Evolutionary conservation across 2,888 invertebrate genomes (phyloP), one percentile per base, ranked within the genome.

Genomic region (Homarus gammarus): DNA sequence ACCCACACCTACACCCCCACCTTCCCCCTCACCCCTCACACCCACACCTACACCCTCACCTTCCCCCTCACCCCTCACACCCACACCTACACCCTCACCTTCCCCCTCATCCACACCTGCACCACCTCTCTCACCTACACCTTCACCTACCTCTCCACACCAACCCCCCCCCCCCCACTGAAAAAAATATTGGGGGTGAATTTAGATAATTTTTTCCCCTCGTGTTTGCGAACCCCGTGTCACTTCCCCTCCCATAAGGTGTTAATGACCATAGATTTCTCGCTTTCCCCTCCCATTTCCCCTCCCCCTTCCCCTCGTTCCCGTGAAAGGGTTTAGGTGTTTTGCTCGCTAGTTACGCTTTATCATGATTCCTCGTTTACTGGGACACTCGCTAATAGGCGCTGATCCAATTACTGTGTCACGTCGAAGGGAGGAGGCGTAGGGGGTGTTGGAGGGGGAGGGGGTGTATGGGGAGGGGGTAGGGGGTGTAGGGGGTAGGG

Each of bases 381-480:
- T 44, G 33, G 49, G 44, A 75, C 27, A 15, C 44, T 18, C 44
- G 49, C 44, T 75, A 75, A 75, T 75, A 36, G 75, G 22, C 44
- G 12, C 75, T 44, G 40, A 75, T 75, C 75, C 40, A 44, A 75
- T 75, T 75, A 75, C 15, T 31, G 18, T 44, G 44, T 36, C 75
- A 75, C 44, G 49, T 75, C 49, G 44, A 75, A 44, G 44, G 44
- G 64, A 64, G 64, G 1, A 18, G 56, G 73, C 73, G 15, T 5
- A 56, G 22, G 56, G 56, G 64, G 1, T 18, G 56, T 33, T 38
- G 15, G 22, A 56, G 22, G 56, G 56, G 8, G 12, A 44, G 44
- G 8, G 56, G 18, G 22, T 15, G 8, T 12, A 49, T n/a, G n/a
- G n/a, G n/a, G n/a, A 1, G 49, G 31, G 49, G 49, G 49, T 8